These are phyloP conservation scores for Drosophila sordidapex DNA, from an alignment of 2,888 invertebrate genomes.

Conservation along the genomic window DNA sequence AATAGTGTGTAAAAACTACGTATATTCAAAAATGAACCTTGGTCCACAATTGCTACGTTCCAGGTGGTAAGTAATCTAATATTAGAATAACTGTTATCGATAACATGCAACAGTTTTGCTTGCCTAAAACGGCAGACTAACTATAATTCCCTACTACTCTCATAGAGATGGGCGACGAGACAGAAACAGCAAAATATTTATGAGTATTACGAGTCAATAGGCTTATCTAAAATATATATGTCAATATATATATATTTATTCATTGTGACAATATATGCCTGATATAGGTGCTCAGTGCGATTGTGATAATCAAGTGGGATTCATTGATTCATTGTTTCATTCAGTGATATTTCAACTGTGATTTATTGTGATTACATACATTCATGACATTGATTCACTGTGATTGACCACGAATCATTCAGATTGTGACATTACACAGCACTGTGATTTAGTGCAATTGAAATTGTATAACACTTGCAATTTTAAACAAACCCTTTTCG, in stretches of 20 bases:
- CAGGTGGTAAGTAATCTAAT: constrained; percentile 53
- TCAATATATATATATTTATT: background rate
- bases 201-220: constrained; percentile 31
- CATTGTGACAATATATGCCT: constrained; percentile 34
- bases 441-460: constrained; percentile 9
- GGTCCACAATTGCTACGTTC: constrained; percentile 45
- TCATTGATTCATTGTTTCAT: background rate
- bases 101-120: constrained; percentile 37
- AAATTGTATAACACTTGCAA: background rate
- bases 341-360: background rate
- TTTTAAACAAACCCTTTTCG: background rate
- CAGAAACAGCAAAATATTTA: constrained; percentile 2
- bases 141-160: constrained; percentile 6
- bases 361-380: constrained; percentile 3
- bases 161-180: constrained; percentile 44
- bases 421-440: background rate
- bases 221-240: constrained; percentile 35
- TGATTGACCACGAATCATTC: background rate
- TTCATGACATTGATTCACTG: background rate
- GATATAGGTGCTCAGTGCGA: constrained; percentile 19
- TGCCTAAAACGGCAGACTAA: constrained; percentile 65
- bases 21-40: constrained; percentile 46
- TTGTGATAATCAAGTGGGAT: background rate
- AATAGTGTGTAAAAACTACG: constrained; percentile 63
- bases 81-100: constrained; percentile 29